Conservation (phyloP, 2,113 vertebrate genomes). For the Onychorhynchus coronatus region DNA sequence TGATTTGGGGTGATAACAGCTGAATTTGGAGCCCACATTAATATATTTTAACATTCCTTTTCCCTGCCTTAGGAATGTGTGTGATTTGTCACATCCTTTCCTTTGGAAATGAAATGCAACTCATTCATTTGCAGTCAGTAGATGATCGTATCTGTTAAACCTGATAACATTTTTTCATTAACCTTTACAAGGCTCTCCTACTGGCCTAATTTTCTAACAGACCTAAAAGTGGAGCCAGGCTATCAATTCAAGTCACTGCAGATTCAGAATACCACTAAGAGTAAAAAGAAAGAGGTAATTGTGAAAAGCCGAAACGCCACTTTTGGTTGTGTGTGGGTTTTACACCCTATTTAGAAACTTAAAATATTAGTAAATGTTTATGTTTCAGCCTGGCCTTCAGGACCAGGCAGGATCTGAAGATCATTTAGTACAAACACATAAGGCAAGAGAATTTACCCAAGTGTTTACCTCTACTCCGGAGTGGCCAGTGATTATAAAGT, state of each 20-base stretch:
- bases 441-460: not conserved
- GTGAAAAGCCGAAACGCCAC: not conserved
- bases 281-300: not conserved
- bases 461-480: not conserved
- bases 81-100: not conserved
- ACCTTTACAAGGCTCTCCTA: not conserved
- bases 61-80: not conserved
- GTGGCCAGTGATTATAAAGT: not conserved
- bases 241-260: not conserved
- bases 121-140: not conserved
- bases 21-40: not conserved
- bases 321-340: rapidly evolving
- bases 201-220: not conserved
- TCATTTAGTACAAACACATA: not conserved
- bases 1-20: not conserved
- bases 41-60: not conserved
- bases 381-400: not conserved
- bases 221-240: not conserved
- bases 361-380: not conserved
- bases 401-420: not conserved
- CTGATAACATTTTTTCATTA: not conserved
- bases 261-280: not conserved
- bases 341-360: not conserved
- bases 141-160: not conserved
- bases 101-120: not conserved